Percentiles rank a stretch among this genome's conserved stretches.
These are phyloP conservation scores for Chaetodon trifascialis DNA, from an alignment of 2,113 vertebrate species.

Conservation along the genomic window DNA sequence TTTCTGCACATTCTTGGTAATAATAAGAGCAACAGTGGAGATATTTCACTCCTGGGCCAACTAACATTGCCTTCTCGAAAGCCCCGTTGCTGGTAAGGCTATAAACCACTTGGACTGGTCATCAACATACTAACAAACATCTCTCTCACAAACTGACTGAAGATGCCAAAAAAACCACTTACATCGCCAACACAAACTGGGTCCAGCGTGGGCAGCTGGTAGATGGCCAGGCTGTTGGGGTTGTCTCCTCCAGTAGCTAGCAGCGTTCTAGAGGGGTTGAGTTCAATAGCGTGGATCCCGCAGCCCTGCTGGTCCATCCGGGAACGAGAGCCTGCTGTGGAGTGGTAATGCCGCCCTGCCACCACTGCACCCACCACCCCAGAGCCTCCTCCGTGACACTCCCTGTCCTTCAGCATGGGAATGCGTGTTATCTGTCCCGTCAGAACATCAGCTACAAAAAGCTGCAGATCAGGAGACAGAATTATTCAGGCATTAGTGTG, in stretches of 20 bases:
- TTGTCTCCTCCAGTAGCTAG: constrained; percentile 98
- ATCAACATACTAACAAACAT: background rate
- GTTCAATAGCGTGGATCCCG: constrained; percentile 97
- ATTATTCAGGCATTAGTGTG: background rate
- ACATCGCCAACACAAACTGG: constrained; percentile 99
- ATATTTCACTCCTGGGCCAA: background rate
- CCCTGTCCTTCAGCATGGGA: constrained; percentile 96
- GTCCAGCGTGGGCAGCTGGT: constrained; percentile 95
- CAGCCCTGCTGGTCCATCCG: constrained; percentile 93
- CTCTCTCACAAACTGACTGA: background rate
- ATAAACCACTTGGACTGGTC: background rate
- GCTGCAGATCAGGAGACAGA: constrained; percentile 75
- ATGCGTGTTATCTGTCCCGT: constrained; percentile 97
- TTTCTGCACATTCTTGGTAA: background rate
- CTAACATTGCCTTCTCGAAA: background rate
- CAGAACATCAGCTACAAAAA: constrained; percentile 97
- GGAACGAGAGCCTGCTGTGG: constrained; percentile 69
- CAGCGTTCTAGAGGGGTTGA: constrained; percentile 94
- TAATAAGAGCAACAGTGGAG: background rate
- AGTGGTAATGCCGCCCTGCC: constrained; percentile 65
- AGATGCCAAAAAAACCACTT: constrained; percentile 79
- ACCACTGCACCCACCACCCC: constrained; percentile 50
- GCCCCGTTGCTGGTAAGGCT: background rate
- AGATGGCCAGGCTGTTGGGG: constrained; percentile 97
- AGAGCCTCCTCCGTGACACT: constrained; percentile 75